Base-by-base conservation (phyloP, 1,140 invertebrate species). In the Drosophila biarmipes region DNA sequence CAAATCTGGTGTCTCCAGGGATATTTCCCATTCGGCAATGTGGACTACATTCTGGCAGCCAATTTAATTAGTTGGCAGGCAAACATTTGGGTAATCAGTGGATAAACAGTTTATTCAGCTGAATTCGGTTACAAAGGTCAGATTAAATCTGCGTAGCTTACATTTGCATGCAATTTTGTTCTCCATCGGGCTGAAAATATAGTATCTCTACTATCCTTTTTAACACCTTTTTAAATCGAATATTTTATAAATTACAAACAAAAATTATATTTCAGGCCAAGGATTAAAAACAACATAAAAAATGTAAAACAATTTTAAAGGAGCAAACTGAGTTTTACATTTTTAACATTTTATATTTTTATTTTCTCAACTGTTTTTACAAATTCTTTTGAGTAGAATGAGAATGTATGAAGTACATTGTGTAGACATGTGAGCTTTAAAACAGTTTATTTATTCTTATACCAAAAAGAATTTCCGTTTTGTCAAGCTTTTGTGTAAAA, bases 1-100 rank as follows among this genome's bases (percentile, higher is more conserved):
- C 64, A 71, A 71, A 71, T 71, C 64, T 69, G 66, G 40, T 24
- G 49, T 66, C 67, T 56, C 67, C 7, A 14, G 67, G 64, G 67
- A 69, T 48, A 40, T n/a, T 35, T 48, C 19, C 29, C 29, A 64
- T 35, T 66, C 35, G 58, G 11, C 19, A 64, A 64, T 64, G 63
- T 42, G n/a, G 35, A 34, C 34, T 64, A 24, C 45, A 67, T 42
- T 51, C 63, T 51, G 49, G 34, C 45, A 42, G 11, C 59, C 63
- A 67, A 67, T 64, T 67, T 64, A 67, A 67, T 67, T 67, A 67
- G 63, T 34, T 29, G 59, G 11, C 45, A 5, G 6, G 29, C 19
- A 42, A 34, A 57, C 38, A 57, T 57, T 57, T 46, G 54, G 24
- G 27, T 51, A 51, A 51, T 51, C 27, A 31, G n/a, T 12, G 27